A percentile compares a stretch with the other conserved stretches of the same genome.
Evolutionary conservation across 2,888 invertebrate genomes (phyloP).

Genomic region (Athalia circularis): DNA sequence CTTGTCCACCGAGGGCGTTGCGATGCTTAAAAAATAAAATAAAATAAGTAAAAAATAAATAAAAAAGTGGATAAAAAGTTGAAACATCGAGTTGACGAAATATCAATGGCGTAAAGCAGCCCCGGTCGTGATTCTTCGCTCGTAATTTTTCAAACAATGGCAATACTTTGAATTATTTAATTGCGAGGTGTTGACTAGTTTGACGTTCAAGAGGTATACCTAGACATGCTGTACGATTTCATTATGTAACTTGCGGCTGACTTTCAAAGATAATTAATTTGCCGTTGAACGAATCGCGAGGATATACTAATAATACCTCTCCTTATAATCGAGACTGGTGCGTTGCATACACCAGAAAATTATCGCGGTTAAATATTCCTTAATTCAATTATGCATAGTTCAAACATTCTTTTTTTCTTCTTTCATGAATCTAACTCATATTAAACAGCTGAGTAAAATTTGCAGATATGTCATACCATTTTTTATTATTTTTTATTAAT

Average conservation of each 20-base stretch:
- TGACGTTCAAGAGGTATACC: conserved; percentile 13
- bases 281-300: conserved; percentile 19
- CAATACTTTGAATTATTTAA: conserved; percentile 23
- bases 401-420: neutral
- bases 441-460: neutral
- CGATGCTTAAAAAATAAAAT: neutral
- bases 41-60: neutral
- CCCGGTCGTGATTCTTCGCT: neutral
- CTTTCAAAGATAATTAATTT: conserved; percentile 38
- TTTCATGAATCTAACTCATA: neutral
- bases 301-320: neutral
- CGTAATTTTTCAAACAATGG: neutral
- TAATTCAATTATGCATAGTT: conserved; percentile 23
- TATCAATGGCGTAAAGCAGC: neutral
- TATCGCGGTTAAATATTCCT: neutral
- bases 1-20: conserved; percentile 22
- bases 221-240: neutral
- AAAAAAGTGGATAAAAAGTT: neutral
- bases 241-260: conserved; percentile 24
- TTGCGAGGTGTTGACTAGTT: conserved; percentile 40
- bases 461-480: no score
- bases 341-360: neutral
- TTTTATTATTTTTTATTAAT: no score
- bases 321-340: neutral
- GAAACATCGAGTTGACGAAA: conserved; percentile 8